These are phyloP conservation scores for Hyperoodon ampullatus DNA, from an alignment of 2,113 vertebrate species.

Conservation along the genomic window DNA sequence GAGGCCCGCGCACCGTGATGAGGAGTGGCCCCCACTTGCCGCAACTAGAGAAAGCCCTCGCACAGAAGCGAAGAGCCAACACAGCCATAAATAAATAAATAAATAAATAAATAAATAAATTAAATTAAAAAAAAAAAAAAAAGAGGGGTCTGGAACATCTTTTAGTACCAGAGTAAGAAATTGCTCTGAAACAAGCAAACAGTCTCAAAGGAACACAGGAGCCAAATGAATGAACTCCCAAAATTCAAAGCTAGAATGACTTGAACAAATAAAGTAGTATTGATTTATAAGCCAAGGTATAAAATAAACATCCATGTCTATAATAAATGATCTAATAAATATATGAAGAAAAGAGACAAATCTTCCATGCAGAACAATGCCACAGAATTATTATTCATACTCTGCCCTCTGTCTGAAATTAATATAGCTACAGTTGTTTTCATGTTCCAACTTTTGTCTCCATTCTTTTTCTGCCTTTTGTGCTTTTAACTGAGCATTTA, in stretches of 20 bases:
- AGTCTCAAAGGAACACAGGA: background rate
- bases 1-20: no score
- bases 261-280: background rate
- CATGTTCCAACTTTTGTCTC: background rate
- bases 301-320: background rate
- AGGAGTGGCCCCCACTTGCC: no score
- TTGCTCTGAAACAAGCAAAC: background rate
- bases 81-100: no score
- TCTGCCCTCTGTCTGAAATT: background rate
- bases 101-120: no score
- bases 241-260: background rate
- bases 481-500: background rate
- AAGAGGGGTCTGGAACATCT: background rate
- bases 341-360: background rate
- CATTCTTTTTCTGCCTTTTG: background rate
- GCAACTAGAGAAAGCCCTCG: no score
- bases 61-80: no score
- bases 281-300: background rate
- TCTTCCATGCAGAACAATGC: background rate
- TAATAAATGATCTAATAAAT: background rate
- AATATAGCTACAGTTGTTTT: background rate
- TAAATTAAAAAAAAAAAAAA: no score
- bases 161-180: background rate
- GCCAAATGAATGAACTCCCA: background rate
- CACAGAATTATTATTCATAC: background rate